phyloP scores from a whole-genome alignment of 2,888 invertebrate genomes.

The Drosophila algonquin region DNA sequence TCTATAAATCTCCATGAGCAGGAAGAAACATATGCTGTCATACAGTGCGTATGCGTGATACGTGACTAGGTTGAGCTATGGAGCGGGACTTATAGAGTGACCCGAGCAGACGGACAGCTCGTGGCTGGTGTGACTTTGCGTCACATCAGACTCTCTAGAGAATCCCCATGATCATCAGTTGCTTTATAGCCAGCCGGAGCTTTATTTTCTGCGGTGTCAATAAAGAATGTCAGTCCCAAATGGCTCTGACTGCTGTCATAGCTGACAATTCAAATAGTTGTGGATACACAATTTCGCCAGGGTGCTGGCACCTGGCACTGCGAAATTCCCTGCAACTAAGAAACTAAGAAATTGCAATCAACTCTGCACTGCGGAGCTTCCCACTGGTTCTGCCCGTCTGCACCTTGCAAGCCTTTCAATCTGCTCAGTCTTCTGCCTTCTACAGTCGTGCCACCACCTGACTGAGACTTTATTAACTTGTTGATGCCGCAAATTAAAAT shows the following conservation, averaged over 20 bases:
- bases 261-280: conserved; percentile 9
- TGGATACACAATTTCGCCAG: background rate
- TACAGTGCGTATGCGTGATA: conserved; percentile 67
- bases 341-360: background rate
- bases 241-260: conserved; percentile 27
- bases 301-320: background rate
- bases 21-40: conserved; percentile 56
- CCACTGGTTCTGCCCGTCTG: no score
- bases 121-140: conserved; percentile 32
- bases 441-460: conserved; percentile 16
- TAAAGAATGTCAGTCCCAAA: conserved; percentile 46
- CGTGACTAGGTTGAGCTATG: conserved; percentile 57
- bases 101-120: no score
- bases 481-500: conserved; percentile 75
- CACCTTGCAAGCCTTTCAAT: conserved; percentile 1
- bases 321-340: background rate
- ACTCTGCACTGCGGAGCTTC: no score
- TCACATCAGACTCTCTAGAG: conserved; percentile 37
- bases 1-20: conserved; percentile 37
- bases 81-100: conserved; percentile 17
- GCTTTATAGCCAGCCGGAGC: conserved; percentile 11
- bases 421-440: conserved; percentile 3
- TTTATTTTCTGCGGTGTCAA: conserved; percentile 40
- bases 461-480: conserved; percentile 62
- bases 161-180: conserved; percentile 1